Percentiles rank a stretch among this genome's conserved stretches.
These are phyloP conservation scores for Chelidonichthys spinosus DNA, from an alignment of 2,797 vertebrate genomes.

Conservation along the genomic window DNA sequence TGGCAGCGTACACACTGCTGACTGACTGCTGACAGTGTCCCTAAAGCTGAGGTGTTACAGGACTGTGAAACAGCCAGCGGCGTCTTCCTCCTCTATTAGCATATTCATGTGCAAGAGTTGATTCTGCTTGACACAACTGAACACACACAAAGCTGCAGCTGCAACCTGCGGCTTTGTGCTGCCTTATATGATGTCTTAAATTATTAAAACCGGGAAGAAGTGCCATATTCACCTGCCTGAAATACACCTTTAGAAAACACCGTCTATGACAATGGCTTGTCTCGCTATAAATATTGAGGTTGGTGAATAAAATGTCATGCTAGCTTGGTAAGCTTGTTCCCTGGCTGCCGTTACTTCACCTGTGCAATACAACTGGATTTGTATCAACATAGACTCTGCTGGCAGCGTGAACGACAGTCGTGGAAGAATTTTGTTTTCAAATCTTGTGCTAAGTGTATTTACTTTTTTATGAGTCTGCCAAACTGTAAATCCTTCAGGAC, in stretches of 20 bases:
- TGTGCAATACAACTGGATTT: constrained; percentile 8
- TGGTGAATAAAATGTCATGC: background rate
- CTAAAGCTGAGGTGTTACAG: constrained; percentile 62
- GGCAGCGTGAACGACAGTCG: constrained; percentile 1
- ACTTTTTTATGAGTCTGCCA: background rate
- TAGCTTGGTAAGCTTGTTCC: background rate
- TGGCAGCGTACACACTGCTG: constrained; percentile 63
- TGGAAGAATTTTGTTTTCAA: constrained; percentile 3
- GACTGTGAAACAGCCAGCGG: constrained; percentile 62
- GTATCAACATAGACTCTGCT: constrained; percentile 28
- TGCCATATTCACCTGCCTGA: background rate
- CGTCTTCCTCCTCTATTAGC: constrained; percentile 59
- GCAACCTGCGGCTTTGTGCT: constrained; percentile 38
- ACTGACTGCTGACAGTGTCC: constrained; percentile 52
- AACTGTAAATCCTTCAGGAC: constrained; percentile 2
- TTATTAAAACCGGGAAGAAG: constrained; percentile 29
- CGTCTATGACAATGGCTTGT: background rate
- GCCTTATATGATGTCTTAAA: constrained; percentile 31
- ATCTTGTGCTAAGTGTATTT: background rate
- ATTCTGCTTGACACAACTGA: constrained; percentile 62
- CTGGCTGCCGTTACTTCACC: background rate
- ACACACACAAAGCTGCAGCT: constrained; percentile 38
- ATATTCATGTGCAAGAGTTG: constrained; percentile 68
- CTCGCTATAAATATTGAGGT: background rate
- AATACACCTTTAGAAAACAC: constrained; percentile 12